Base-by-base conservation (phyloP, 1,140 invertebrate genomes). In the Megalopta genalis region DNA sequence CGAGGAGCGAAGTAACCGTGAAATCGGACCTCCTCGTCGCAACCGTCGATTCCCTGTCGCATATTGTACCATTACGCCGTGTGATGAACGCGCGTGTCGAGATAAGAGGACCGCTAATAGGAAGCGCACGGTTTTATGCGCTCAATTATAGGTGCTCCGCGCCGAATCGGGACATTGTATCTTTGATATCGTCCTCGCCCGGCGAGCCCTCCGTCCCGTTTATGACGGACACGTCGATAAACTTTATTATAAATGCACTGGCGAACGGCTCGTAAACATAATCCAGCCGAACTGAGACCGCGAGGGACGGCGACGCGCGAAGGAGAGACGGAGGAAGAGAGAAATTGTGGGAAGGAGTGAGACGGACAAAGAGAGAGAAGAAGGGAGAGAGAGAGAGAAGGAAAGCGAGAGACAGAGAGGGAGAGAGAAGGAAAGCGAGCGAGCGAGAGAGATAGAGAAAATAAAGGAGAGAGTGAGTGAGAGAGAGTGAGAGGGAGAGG, bases 241-340 rank as follows among this genome's bases (percentile, higher is more conserved):
- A 71, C 42, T 66, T 65, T 65, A 80, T 85, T 84, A 79, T 72
- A 75, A 85, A 69, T 54, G 71, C 62, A 64, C 66, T 81, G 57
- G 84, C 68, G 82, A 81, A 81, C 75, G 49, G 79, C 83, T 86
- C 80, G 75, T 85, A 86, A 86, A 85, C 79, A 71, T 86, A 82
- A 86, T 86, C 83, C 73, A 75, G 82, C 23, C 78, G 37, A 60
- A 39, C 66, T 6, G 49, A 52, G 49, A 52, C 3, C 10, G 42
- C 42, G 42, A 46, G 16, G 16, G 6, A 32, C 32, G 32, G 4
- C 32, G 32, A 32, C 32, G 32, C 32, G 42, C 1, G 42, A 46
- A 46, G 12, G 42, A 46, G 42, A 46, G 12, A 46, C 0, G 4
- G 49, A 52, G 49, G 4, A 16, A 7, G 49, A 18, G 18, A 18